Evolutionary conservation across 2,888 invertebrate genomes (phyloP).

Genomic region (Latheticus oryzae): DNA sequence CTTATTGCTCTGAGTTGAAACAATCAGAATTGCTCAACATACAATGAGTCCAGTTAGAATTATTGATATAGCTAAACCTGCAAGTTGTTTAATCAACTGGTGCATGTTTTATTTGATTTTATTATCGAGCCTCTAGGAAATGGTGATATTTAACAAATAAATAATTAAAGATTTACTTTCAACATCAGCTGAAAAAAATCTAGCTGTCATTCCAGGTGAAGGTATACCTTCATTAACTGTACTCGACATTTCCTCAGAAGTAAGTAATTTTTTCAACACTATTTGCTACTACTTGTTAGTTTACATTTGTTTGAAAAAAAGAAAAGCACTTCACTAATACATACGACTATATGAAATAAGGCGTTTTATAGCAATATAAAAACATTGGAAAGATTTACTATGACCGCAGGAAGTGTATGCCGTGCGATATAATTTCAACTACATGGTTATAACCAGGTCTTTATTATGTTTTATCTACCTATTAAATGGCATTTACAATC

Average conservation of each 20-base stretch:
- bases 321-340: conserved; percentile 6
- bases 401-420: conserved; percentile 36
- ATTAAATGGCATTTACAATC: conserved; percentile 43
- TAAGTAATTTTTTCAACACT: conserved; percentile 6
- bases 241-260: conserved; percentile 9
- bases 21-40: conserved; percentile 22
- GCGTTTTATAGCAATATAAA: conserved; percentile 45
- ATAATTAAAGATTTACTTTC: too few species aligned
- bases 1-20: conserved; percentile 1
- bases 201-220: conserved; percentile 9
- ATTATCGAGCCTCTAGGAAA: conserved; percentile 11
- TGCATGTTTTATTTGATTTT: conserved; percentile 20
- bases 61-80: conserved; percentile 12
- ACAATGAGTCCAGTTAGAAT: conserved; percentile 20
- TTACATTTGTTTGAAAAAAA: conserved; percentile 13
- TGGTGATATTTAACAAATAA: too few species aligned
- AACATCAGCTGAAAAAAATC: conserved; percentile 4
- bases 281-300: conserved; percentile 6
- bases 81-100: conserved; percentile 20
- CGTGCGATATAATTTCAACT: conserved; percentile 33
- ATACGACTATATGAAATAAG: conserved; percentile 34
- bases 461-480: conserved; percentile 46
- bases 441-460: conserved; percentile 28
- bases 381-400: conserved; percentile 42
- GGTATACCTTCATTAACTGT: conserved; percentile 17